Percentiles rank a stretch among this genome's conserved stretches.
Evolutionary conservation across 2,797 vertebrate genomes (phyloP).

Genomic region (Sciurus vulgaris): DNA sequence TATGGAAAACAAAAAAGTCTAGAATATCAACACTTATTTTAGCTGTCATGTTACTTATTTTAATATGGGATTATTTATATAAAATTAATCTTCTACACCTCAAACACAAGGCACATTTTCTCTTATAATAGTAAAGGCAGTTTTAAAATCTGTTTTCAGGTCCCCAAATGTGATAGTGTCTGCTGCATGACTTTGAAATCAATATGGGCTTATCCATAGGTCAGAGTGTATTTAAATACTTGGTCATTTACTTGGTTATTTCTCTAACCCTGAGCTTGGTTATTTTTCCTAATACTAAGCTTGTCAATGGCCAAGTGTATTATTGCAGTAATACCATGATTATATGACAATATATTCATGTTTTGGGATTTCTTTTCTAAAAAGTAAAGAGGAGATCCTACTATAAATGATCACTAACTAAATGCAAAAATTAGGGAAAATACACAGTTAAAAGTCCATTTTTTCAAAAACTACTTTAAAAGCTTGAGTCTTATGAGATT

Average conservation of each 20-base stretch:
- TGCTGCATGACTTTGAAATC: conserved; percentile 44
- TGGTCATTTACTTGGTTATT: conserved; percentile 43
- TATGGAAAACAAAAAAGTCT: not conserved
- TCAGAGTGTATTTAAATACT: not conserved
- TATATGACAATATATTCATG: conserved; percentile 5
- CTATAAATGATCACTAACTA: conserved; percentile 46
- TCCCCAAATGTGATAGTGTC: not conserved
- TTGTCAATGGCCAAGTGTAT: not conserved
- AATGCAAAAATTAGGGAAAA: conserved; percentile 64
- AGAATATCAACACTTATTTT: conserved; percentile 12
- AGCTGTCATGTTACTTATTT: not conserved
- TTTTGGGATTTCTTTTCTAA: conserved; percentile 55
- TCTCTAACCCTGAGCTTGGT: not conserved
- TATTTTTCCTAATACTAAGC: conserved; percentile 47
- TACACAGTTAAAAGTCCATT: conserved; percentile 17
- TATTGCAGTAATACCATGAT: conserved; percentile 7
- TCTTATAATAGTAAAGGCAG: not conserved
- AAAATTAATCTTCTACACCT: conserved; percentile 38
- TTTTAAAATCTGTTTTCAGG: conserved; percentile 35
- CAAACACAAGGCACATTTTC: not conserved
- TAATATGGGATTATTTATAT: not conserved
- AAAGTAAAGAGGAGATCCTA: not conserved
- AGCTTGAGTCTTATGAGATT: conserved; percentile 59
- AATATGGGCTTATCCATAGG: not conserved
- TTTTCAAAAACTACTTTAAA: conserved; percentile 67